A percentile compares a stretch with the other conserved stretches of the same genome.
Conservation (phyloP, 2,113 vertebrate species). For the Marmota monax region DNA sequence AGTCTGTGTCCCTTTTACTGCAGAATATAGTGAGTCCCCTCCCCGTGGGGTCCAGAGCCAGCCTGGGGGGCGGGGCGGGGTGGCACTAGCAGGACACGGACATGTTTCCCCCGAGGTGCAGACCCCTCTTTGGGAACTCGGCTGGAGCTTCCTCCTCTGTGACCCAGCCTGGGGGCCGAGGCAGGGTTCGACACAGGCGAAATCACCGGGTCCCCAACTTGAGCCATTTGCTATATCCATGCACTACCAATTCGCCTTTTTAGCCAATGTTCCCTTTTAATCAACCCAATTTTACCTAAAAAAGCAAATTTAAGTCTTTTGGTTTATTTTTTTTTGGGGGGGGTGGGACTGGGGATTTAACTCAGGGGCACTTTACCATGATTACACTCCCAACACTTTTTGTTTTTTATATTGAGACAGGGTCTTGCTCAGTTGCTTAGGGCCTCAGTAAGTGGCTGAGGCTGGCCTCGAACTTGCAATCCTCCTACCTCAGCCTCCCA, state of each 20-base stretch:
- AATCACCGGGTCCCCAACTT: neutral
- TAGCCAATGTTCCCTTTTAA: neutral
- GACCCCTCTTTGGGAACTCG: neutral
- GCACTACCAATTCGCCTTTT: neutral
- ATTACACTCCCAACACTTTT: no score
- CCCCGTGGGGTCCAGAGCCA: neutral
- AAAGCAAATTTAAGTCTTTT: neutral
- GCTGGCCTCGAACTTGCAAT: no score
- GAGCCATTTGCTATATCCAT: neutral
- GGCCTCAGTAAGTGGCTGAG: no score
- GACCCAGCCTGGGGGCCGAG: neutral
- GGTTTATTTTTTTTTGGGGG: no score
- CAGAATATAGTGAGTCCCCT: neutral
- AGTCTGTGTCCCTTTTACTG: accelerated
- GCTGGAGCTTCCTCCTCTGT: neutral
- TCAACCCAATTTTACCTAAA: neutral
- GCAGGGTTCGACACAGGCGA: neutral
- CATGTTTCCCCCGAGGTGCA: neutral
- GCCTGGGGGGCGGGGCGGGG: accelerated
- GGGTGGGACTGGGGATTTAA: no score
- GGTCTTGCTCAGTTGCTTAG: no score
- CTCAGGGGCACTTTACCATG: no score
- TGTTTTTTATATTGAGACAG: no score
- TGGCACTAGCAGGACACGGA: no score
- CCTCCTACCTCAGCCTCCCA: no score